Evolutionary conservation across 2,797 vertebrate genomes (phyloP).

Genomic region (Enteromius fasciolatus): DNA sequence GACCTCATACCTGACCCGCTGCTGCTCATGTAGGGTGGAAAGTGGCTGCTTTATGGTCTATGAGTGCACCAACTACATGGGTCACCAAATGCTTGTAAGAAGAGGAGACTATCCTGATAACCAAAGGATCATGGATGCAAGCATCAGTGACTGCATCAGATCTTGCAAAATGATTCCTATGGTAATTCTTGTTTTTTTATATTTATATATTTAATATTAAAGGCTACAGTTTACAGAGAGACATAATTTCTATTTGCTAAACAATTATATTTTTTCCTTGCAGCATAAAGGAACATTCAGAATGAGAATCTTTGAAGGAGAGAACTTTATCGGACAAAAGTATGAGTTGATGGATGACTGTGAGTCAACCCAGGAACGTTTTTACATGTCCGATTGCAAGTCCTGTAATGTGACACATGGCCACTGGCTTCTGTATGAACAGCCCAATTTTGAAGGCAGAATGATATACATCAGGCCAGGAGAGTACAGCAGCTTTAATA

Average conservation of each 20-base stretch:
- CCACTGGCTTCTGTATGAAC: constrained; percentile 74
- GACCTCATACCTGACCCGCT: constrained; percentile 70
- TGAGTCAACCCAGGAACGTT: constrained; percentile 63
- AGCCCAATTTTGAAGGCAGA: constrained; percentile 70
- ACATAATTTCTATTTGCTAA: background rate
- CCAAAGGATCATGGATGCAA: constrained; percentile 74
- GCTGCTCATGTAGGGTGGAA: constrained; percentile 74
- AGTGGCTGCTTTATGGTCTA: constrained; percentile 79
- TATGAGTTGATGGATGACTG: constrained; percentile 72
- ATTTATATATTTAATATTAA: no score
- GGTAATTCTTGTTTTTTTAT: constrained; percentile 58
- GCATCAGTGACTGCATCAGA: constrained; percentile 72
- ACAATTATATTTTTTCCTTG: background rate
- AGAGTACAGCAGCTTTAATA: constrained; percentile 74
- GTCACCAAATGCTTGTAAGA: constrained; percentile 73
- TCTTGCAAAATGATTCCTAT: constrained; percentile 76
- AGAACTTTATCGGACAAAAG: constrained; percentile 69
- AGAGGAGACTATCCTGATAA: constrained; percentile 79
- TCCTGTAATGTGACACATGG: constrained; percentile 70
- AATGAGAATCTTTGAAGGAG: constrained; percentile 73
- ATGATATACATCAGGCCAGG: constrained; percentile 76
- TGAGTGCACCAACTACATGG: constrained; percentile 74
- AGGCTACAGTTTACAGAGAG: no score
- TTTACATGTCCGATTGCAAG: constrained; percentile 67
- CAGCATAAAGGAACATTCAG: constrained; percentile 72